Base-by-base conservation (phyloP, 2,888 invertebrate species). In the Zygaena filipendulae region DNA sequence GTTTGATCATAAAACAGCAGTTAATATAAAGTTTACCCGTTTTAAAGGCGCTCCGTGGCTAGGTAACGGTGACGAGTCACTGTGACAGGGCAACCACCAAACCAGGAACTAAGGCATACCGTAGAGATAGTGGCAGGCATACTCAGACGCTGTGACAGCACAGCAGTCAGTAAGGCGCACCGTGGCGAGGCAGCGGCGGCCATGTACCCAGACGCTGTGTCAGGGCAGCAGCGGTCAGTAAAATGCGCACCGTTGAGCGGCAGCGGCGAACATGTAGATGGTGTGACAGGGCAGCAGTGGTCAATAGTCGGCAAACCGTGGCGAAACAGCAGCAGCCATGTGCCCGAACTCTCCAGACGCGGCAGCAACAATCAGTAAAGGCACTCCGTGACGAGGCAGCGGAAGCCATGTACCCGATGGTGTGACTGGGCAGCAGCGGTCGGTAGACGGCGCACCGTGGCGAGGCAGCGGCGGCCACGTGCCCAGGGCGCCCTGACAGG, bases 321-420 rank as follows among this genome's bases (percentile, higher is more conserved):
- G 23, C 30, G 19, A 3, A 35, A 13, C 35, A 31, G 35, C 31
- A 27, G 27, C 10, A 13, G 25, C 13, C 16, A n/a, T 11, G 12
- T n/a, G 6, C 5, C 7, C 13, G 25, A 26, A 21, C 30, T 21
- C 25, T 29, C 5, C 16, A 16, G 38, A 8, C 29, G 11, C n/a
- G 24, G 26, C 32, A 35, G 38, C 27, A 24, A 23, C 9, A 10
- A 27, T n/a, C 26, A 27, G 32, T 34, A 35, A 13, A 27, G 23
- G 18, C 24, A 22, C 28, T 22, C 30, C 27, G 30, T 35, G 38
- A 8, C 29, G 11, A n/a, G 24, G 26, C 32, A 33, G 36, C 36
- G 27, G 33, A 6, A 10, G 13, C 11, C 11, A 8, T 25, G 8
- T 21, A 9, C 29, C 12, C 26, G 13, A 16, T 16, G 16, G 27